Conservation (phyloP, 1,140 invertebrate genomes). For the Drosophila mauritiana region DNA sequence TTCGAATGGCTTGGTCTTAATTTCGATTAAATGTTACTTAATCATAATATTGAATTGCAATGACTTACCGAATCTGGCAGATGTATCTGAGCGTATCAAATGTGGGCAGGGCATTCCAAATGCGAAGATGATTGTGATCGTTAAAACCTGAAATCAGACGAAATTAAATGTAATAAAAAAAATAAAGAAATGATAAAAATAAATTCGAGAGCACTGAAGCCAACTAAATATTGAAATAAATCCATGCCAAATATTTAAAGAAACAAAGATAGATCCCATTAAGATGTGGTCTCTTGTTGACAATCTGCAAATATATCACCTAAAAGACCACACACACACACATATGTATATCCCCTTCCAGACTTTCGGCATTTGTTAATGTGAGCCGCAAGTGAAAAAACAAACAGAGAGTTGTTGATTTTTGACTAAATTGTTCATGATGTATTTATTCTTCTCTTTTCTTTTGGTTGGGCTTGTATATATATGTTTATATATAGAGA, state of each 20-base stretch:
- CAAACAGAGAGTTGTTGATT: conserved; percentile 43
- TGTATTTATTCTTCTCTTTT: conserved; percentile 67
- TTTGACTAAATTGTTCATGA: conserved; percentile 79
- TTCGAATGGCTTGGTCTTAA: too few relatives aligned
- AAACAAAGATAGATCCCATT: neutral
- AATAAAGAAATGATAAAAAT: neutral
- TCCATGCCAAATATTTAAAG: neutral
- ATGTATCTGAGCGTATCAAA: too few relatives aligned
- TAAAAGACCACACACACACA: too few relatives aligned
- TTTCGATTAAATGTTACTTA: too few relatives aligned
- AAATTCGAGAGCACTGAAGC: neutral
- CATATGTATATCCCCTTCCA: too few relatives aligned
- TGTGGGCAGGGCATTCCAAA: too few relatives aligned
- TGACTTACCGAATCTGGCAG: neutral
- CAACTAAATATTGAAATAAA: neutral
- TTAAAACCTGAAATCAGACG: neutral
- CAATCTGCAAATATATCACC: too few relatives aligned
- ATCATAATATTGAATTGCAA: too few relatives aligned
- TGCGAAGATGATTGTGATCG: too few relatives aligned
- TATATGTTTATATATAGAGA: conserved; percentile 38
- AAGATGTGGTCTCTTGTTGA: too few relatives aligned
- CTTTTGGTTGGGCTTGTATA: conserved; percentile 22
- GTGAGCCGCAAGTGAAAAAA: conserved; percentile 14
- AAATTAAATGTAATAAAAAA: neutral
- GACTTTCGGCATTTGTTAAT: neutral